phyloP scores from a whole-genome alignment of 1,140 invertebrate species.

The Drosophila setifemur region DNA sequence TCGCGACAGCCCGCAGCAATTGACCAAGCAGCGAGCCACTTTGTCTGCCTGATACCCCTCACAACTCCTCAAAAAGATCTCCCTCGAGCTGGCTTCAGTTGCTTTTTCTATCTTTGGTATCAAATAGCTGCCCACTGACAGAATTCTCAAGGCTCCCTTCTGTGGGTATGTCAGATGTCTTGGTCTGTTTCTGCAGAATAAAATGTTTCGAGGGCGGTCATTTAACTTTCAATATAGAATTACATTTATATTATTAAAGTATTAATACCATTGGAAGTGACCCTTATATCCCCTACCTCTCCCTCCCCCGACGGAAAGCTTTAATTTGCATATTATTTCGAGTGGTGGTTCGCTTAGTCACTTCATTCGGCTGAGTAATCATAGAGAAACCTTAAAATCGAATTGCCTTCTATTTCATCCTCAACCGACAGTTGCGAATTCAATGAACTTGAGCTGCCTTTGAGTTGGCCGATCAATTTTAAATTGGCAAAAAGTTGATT shows the following conservation, averaged over 20 bases:
- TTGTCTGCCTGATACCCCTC: constrained; percentile 2
- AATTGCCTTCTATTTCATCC: not conserved
- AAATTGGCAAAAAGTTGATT: constrained; percentile 49
- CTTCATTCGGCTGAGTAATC: constrained; percentile 59
- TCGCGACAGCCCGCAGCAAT: constrained; percentile 40
- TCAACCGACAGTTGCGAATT: constrained; percentile 20
- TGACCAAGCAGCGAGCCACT: constrained; percentile 29
- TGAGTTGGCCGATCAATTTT: constrained; percentile 30
- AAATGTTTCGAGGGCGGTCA: not conserved
- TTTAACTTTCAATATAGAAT: too few relatives aligned
- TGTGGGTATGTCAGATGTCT: constrained; percentile 28
- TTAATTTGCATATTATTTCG: constrained; percentile 65
- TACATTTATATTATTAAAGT: too few relatives aligned
- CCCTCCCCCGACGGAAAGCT: constrained; percentile 11
- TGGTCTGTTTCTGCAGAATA: constrained; percentile 3
- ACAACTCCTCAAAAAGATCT: not conserved
- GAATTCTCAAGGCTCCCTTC: constrained; percentile 2
- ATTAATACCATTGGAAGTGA: too few relatives aligned
- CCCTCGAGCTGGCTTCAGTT: constrained; percentile 1
- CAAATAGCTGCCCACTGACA: constrained; percentile 56
- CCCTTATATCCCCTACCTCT: not conserved
- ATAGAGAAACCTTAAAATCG: constrained; percentile 6
- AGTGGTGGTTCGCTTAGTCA: constrained; percentile 53
- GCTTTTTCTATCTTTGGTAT: constrained; percentile 40
- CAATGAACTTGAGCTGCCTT: constrained; percentile 51